A percentile compares a stretch with the other conserved stretches of the same genome.
These are phyloP conservation scores for Polydrusus tereticollis DNA, from an alignment of 2,888 invertebrate species.

Conservation along the genomic window DNA sequence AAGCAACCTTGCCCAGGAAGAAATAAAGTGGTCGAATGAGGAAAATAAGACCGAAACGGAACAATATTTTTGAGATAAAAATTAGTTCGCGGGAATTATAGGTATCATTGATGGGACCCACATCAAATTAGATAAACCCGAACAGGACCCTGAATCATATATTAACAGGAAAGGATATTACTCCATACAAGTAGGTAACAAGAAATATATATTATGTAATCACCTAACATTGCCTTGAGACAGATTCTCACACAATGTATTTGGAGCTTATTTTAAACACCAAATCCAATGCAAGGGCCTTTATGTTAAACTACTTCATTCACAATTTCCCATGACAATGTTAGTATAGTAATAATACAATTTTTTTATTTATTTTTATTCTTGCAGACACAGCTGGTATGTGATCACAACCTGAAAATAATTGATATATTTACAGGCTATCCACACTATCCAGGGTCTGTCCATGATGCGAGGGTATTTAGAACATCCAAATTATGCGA, in stretches of 20 bases:
- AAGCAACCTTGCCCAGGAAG: slow-evolving; percentile 39
- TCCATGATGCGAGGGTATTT: slow-evolving; percentile 50
- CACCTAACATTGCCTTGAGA: too few relatives aligned
- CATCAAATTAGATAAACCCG: slow-evolving; percentile 4
- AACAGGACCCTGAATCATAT: slow-evolving; percentile 5
- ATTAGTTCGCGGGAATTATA: slow-evolving; percentile 39
- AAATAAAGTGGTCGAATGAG: slow-evolving; percentile 46
- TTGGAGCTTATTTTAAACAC: too few relatives aligned
- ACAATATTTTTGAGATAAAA: slow-evolving; percentile 40
- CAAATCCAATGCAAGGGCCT: too few relatives aligned
- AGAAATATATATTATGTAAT: too few relatives aligned
- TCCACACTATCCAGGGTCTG: slow-evolving; percentile 46
- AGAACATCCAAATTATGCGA: slow-evolving; percentile 35
- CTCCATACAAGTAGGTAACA: slow-evolving; percentile 9
- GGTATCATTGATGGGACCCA: slow-evolving; percentile 44
- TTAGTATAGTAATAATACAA: too few relatives aligned
- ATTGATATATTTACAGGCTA: slow-evolving; percentile 50
- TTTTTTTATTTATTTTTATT: too few relatives aligned
- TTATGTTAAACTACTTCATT: too few relatives aligned
- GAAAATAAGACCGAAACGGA: slow-evolving; percentile 43
- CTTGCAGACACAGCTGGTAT: neutral
- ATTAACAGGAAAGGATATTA: slow-evolving; percentile 17
- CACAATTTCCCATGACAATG: too few relatives aligned
- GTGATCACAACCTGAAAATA: slow-evolving; percentile 47
- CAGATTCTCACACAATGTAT: too few relatives aligned